phyloP scores from a whole-genome alignment of 2,113 vertebrate genomes.

The Macquaria ambigua region DNA sequence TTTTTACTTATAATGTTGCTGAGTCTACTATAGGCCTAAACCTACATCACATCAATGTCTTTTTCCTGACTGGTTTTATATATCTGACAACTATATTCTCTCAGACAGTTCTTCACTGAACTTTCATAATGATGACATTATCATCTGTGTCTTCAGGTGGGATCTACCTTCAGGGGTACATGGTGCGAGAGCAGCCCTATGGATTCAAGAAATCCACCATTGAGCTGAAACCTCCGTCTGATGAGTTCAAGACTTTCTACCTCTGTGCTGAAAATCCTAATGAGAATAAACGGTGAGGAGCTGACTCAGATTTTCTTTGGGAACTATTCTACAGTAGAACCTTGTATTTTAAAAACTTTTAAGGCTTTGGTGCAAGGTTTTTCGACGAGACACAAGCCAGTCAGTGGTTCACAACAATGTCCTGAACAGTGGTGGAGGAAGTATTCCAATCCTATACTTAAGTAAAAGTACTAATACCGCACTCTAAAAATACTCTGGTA shows the following conservation, averaged over 20 bases:
- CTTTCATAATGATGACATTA: background rate
- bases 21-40: too few species aligned
- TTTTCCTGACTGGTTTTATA: too few species aligned
- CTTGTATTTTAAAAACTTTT: too few species aligned
- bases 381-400: background rate
- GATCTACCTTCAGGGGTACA: constrained; percentile 93
- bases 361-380: background rate
- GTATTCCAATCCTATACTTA: too few species aligned
- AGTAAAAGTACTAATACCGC: too few species aligned
- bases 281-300: constrained; percentile 90
- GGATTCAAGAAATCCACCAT: constrained; percentile 89
- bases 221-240: constrained; percentile 91
- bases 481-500: too few species aligned
- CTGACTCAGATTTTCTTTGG: background rate
- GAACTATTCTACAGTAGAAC: background rate
- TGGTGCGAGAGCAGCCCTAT: constrained; percentile 87
- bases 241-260: constrained; percentile 94
- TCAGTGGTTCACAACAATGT: background rate
- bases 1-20: too few species aligned
- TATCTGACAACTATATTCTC: too few species aligned
- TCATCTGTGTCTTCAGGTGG: constrained; percentile 82
- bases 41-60: too few species aligned
- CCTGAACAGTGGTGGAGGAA: background rate
- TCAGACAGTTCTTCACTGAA: background rate
- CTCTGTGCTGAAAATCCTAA: constrained; percentile 90